phyloP scores from a whole-genome alignment of 1,140 invertebrate species.

The Tribolium castaneum region DNA sequence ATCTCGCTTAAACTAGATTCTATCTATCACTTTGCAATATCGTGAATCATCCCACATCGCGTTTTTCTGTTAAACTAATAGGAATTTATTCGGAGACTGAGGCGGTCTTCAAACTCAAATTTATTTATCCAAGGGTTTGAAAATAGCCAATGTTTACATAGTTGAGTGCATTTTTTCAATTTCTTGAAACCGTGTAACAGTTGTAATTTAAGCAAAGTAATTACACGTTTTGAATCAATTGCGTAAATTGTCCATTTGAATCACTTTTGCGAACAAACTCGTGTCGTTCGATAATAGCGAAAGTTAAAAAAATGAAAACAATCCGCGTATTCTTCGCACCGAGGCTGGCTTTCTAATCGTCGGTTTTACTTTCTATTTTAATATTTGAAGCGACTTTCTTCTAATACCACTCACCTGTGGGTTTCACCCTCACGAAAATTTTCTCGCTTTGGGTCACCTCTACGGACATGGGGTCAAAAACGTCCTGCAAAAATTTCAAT shows the following conservation, averaged over 20 bases:
- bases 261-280: too few relatives aligned
- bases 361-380: background rate
- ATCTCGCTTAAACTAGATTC: too few relatives aligned
- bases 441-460: conserved; percentile 30
- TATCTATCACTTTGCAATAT: background rate
- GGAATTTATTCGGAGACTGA: too few relatives aligned
- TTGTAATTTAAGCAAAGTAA: too few relatives aligned
- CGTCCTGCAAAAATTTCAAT: conserved; percentile 58
- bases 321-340: background rate
- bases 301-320: background rate
- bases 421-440: conserved; percentile 54
- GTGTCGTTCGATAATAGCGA: background rate
- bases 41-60: background rate
- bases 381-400: background rate
- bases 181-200: too few relatives aligned
- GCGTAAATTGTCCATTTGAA: too few relatives aligned
- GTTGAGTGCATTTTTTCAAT: too few relatives aligned
- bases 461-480: conserved; percentile 50
- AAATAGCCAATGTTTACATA: too few relatives aligned
- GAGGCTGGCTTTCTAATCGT: background rate
- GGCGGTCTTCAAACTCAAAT: too few relatives aligned
- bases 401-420: conserved; percentile 53
- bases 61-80: background rate
- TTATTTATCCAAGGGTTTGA: too few relatives aligned
- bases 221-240: too few relatives aligned